phyloP scores from a whole-genome alignment of 2,888 invertebrate genomes.

The Anthoptus insignis region DNA sequence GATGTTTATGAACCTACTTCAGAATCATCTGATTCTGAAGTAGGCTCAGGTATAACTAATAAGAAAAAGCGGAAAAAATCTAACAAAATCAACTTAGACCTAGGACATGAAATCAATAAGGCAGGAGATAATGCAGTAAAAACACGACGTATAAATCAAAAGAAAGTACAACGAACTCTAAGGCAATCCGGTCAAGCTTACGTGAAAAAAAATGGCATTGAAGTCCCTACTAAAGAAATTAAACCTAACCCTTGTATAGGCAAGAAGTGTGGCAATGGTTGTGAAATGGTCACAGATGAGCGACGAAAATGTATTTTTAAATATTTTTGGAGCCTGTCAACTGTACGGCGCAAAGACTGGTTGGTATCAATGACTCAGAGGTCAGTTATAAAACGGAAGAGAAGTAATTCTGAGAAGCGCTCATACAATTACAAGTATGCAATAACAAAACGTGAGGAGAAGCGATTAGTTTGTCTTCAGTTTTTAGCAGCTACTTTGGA shows the following conservation, averaged over 20 bases:
- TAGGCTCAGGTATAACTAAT: background rate
- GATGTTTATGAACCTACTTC: too few relatives aligned
- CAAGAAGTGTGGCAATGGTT: background rate
- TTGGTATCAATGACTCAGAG: slow-evolving; percentile 2
- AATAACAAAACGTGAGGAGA: slow-evolving; percentile 5
- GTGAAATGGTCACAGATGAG: background rate
- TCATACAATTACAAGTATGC: background rate
- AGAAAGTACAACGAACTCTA: background rate
- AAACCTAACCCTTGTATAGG: slow-evolving; percentile 3
- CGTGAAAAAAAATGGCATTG: slow-evolving; percentile 2
- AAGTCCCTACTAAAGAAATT: background rate
- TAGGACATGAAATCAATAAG: too few relatives aligned
- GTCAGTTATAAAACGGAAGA: background rate
- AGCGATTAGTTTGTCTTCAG: background rate
- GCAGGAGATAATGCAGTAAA: background rate
- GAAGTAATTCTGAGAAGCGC: background rate
- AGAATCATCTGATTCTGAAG: too few relatives aligned
- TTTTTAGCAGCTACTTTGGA: background rate
- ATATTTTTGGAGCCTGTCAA: slow-evolving; percentile 13
- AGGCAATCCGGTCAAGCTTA: background rate
- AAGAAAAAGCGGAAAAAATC: background rate
- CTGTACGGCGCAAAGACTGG: slow-evolving; percentile 12
- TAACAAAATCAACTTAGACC: too few relatives aligned
- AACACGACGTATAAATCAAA: background rate
- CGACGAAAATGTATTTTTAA: slow-evolving; percentile 1